Percentiles rank a stretch among this genome's conserved stretches.
These are phyloP conservation scores for Tyto alba DNA, from an alignment of 2,113 vertebrate species.

Conservation along the genomic window DNA sequence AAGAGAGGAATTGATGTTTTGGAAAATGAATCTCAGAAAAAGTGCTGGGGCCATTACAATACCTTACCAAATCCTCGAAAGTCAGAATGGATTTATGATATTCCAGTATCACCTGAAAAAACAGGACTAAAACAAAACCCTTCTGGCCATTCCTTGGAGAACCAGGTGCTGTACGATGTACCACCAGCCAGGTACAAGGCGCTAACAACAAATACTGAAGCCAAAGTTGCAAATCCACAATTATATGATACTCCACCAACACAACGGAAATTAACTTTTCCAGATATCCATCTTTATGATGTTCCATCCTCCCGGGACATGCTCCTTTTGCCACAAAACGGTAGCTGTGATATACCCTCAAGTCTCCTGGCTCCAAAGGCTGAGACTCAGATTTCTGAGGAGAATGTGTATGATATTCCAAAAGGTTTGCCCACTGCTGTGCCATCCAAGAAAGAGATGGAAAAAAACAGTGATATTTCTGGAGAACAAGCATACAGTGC, in stretches of 20 bases:
- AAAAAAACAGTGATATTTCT: neutral
- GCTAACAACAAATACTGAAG: neutral
- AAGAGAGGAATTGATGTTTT: slow-evolving; percentile 61
- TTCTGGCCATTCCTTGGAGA: neutral
- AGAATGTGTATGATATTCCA: slow-evolving; percentile 75
- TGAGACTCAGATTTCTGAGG: slow-evolving; percentile 57
- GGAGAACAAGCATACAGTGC: neutral
- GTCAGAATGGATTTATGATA: slow-evolving; percentile 85
- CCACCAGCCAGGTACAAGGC: slow-evolving; percentile 40
- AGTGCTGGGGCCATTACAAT: slow-evolving; percentile 40
- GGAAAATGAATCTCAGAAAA: slow-evolving; percentile 38
- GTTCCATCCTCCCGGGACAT: slow-evolving; percentile 27
- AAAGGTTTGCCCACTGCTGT: neutral
- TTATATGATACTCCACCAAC: neutral
- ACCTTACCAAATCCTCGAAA: slow-evolving; percentile 78
- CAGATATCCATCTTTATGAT: slow-evolving; percentile 39
- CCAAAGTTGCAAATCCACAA: neutral
- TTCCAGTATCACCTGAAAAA: slow-evolving; percentile 74
- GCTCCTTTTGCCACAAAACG: neutral
- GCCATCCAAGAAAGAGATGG: neutral
- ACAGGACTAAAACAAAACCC: neutral
- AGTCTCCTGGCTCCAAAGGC: slow-evolving; percentile 49
- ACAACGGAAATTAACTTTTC: slow-evolving; percentile 3
- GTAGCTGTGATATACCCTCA: slow-evolving; percentile 33
- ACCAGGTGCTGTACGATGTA: slow-evolving; percentile 18